Evolutionary conservation across 2,797 vertebrate genomes (phyloP).

Genomic region (Acridotheres tristis): DNA sequence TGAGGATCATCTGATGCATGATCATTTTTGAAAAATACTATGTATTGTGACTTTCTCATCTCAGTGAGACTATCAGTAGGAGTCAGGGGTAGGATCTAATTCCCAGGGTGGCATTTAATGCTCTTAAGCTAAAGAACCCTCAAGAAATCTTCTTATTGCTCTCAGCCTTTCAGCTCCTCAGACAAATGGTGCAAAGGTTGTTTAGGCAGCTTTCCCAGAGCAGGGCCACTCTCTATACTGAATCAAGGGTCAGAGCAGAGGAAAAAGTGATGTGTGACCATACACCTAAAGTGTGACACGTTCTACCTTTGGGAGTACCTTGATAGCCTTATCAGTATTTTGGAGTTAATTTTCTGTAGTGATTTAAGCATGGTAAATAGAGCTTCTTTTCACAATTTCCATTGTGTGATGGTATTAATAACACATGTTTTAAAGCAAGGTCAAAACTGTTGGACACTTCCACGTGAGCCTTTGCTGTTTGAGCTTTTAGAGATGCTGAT

Average conservation of each 20-base stretch:
- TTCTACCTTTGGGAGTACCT: not conserved
- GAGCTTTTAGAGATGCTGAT: not conserved
- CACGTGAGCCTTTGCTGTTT: not conserved
- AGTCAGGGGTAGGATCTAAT: not conserved
- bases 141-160: slow-evolving; percentile 6
- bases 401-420: not conserved
- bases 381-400: not conserved
- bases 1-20: not conserved
- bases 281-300: not conserved
- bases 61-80: not conserved
- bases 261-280: not conserved
- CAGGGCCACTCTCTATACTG: fast-evolving
- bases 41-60: not conserved
- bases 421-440: not conserved
- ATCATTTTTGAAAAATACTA: not conserved
- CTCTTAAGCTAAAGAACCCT: slow-evolving; percentile 12
- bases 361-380: not conserved
- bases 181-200: not conserved
- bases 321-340: not conserved
- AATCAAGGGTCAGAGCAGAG: not conserved
- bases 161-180: not conserved
- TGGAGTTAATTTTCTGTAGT: not conserved
- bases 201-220: not conserved
- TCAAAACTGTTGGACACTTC: not conserved
- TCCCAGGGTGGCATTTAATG: not conserved